phyloP scores from a whole-genome alignment of 1,140 invertebrate species.

The Trichonephila inaurata region DNA sequence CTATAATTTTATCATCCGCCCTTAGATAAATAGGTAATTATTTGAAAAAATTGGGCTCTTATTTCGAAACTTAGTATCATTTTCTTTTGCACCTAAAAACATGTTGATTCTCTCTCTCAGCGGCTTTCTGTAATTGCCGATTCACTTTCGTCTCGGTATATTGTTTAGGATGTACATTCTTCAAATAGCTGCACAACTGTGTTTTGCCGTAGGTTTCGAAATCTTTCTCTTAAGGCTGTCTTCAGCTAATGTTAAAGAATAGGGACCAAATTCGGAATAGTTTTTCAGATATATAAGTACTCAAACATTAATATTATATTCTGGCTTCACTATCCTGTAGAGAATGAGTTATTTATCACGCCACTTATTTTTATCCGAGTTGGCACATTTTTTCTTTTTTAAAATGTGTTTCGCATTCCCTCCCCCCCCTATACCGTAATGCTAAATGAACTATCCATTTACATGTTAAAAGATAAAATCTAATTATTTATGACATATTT shows the following conservation, averaged over 20 bases:
- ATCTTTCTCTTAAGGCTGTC: not conserved
- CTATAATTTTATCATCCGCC: conserved; percentile 19
- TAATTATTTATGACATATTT: too few relatives aligned
- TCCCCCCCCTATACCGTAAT: too few relatives aligned
- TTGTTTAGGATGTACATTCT: not conserved
- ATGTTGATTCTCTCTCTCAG: not conserved
- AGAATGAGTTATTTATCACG: too few relatives aligned
- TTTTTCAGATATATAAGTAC: too few relatives aligned
- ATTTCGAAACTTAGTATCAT: not conserved
- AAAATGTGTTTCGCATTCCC: too few relatives aligned
- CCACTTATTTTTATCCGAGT: too few relatives aligned
- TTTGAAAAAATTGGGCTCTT: not conserved
- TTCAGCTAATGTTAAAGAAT: not conserved
- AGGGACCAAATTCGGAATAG: too few relatives aligned
- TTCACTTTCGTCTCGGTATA: not conserved
- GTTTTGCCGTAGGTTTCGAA: not conserved
- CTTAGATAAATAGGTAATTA: conserved; percentile 48
- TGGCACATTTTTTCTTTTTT: too few relatives aligned
- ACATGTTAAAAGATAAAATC: too few relatives aligned
- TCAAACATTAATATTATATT: too few relatives aligned
- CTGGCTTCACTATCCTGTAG: too few relatives aligned
- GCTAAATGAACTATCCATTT: too few relatives aligned
- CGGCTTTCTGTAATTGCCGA: conserved; percentile 4
- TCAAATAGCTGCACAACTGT: not conserved
- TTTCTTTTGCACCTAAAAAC: not conserved